Percentiles rank a stretch among this genome's conserved stretches.
Evolutionary conservation across 2,888 invertebrate genomes (phyloP).

Genomic region (Odontothrips loti): DNA sequence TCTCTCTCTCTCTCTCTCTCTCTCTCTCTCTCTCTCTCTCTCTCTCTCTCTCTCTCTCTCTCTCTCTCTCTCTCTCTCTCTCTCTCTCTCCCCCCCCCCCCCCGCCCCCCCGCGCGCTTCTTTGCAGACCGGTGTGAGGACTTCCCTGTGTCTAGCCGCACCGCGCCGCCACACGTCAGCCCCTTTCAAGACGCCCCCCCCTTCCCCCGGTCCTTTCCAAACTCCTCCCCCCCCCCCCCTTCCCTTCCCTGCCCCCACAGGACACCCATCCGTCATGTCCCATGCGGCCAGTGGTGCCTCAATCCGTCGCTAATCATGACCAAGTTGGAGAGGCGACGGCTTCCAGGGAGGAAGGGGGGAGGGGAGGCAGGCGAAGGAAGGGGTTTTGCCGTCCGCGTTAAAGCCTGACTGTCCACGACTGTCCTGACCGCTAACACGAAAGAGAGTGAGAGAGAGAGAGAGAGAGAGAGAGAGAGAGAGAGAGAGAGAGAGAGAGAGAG

Average conservation of each 20-base stretch:
- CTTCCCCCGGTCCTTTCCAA: background rate
- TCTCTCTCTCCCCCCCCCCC: too few relatives aligned
- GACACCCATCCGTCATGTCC: constrained; percentile 15
- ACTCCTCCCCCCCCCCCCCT: background rate
- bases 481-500: too few relatives aligned
- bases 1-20: too few relatives aligned
- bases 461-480: background rate
- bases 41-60: too few relatives aligned
- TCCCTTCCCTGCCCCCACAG: background rate
- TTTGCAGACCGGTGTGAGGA: too few relatives aligned
- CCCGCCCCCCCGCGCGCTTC: too few relatives aligned
- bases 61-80: too few relatives aligned
- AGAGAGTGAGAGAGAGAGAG: too few relatives aligned
- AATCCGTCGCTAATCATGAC: constrained; percentile 23
- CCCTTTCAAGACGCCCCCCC: background rate
- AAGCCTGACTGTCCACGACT: too few relatives aligned
- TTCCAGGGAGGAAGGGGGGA: background rate
- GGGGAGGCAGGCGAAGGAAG: background rate
- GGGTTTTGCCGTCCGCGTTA: too few relatives aligned
- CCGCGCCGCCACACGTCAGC: background rate
- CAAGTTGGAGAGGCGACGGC: background rate
- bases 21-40: too few relatives aligned
- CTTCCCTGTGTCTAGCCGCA: background rate
- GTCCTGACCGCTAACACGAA: too few relatives aligned
- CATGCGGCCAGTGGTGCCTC: background rate